Base-by-base conservation (phyloP, 2,888 invertebrate species). In the Tanaodytes sp. region DNA sequence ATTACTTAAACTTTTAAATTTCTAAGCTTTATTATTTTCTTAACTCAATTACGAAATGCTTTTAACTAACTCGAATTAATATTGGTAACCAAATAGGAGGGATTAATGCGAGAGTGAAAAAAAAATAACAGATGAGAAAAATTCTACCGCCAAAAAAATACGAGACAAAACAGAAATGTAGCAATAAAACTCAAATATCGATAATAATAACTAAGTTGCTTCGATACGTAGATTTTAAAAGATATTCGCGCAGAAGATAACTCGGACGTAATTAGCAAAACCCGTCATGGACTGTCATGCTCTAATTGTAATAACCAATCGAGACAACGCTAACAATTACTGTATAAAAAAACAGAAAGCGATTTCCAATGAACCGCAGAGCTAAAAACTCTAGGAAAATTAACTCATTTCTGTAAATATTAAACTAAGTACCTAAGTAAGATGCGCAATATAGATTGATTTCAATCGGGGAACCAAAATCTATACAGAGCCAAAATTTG, bases 401-500 rank as follows among this genome's bases (percentile, higher is more conserved):
- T 58, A 51, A 65, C 39, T 45, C 43, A 57, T 57, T 55, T 57
- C 61, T 61, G 61, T 67, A 67, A 49, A 66, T 67, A 67, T 54
- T 67, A 55, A 54, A 61, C 66, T 67, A 61, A 67, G 66, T 61
- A 61, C 66, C 66, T 61, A 67, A 51, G 55, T 67, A 67, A 61
- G 61, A 54, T 36, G 46, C 59, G 58, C 36, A 42, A 42, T 59
- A 52, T 27, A n/a, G n/a, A n/a, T n/a, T n/a, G n/a, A n/a, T n/a
- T 40, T 16, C 15, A 54, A 14, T 49, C 16, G 14, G 40, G 23
- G 31, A 40, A 49, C 23, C 8, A 59, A 19, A 51, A 36, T 4
- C 27, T n/a, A n/a, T n/a, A n/a, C n/a, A n/a, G n/a, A n/a, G 6
- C 15, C 23, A 54, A 46, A 55, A 15, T 9, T 31, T 33, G 45